phyloP scores from a whole-genome alignment of 37 sponge, comb jelly and placozoan genomes.

The Hormiphora californensis region DNA sequence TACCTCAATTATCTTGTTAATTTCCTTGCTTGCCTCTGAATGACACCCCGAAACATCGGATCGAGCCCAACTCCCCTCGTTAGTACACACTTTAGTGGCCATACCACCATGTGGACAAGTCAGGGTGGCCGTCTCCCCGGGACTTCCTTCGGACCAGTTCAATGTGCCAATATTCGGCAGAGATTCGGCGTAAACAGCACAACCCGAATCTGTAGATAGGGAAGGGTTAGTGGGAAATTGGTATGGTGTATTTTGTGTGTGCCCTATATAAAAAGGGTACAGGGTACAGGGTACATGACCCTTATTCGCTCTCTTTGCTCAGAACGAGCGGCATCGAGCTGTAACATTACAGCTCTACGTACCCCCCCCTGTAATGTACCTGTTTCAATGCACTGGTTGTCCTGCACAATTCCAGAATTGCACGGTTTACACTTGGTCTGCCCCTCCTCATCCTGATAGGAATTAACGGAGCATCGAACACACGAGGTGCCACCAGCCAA shows the following conservation, averaged over 20 bases:
- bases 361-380: too few species aligned
- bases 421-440: not conserved
- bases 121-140: not conserved
- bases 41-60: too few species aligned
- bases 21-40: too few species aligned
- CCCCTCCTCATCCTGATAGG: not conserved
- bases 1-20: too few species aligned
- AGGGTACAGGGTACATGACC: too few species aligned
- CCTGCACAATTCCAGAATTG: not conserved
- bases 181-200: not conserved
- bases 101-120: not conserved
- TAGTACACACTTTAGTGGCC: not conserved
- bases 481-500: not conserved
- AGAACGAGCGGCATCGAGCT: too few species aligned
- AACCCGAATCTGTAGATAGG: not conserved
- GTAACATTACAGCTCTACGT: too few species aligned
- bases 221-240: too few species aligned
- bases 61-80: not conserved
- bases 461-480: not conserved
- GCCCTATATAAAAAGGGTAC: too few species aligned
- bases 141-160: not conserved
- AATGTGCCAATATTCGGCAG: not conserved
- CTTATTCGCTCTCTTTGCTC: too few species aligned
- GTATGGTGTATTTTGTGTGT: too few species aligned
- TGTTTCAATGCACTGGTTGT: too few species aligned